These are phyloP conservation scores for Antechinus flavipes DNA, from an alignment of 2,113 vertebrate genomes.

Conservation along the genomic window DNA sequence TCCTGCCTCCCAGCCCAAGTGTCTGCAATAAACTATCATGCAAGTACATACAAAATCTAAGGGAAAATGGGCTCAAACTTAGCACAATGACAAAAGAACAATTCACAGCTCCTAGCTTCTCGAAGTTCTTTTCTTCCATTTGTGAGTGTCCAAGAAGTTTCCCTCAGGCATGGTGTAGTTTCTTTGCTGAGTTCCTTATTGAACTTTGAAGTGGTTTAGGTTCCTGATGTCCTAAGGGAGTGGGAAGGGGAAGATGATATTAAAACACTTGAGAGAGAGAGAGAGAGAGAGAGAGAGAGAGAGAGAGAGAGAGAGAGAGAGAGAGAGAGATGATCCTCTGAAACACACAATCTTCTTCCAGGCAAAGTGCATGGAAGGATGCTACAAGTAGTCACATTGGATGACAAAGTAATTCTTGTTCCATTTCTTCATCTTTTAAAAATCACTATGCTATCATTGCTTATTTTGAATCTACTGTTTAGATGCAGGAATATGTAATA, in stretches of 20 bases:
- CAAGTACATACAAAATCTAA: neutral
- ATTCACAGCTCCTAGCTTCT: neutral
- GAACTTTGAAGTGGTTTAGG: neutral
- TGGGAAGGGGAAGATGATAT: neutral
- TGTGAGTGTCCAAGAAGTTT: neutral
- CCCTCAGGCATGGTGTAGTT: neutral
- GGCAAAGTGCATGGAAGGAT: neutral
- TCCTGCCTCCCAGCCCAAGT: neutral
- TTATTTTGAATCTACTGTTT: neutral
- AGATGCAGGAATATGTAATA: neutral
- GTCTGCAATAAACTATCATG: neutral
- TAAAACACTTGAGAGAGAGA: neutral
- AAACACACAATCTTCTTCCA: neutral
- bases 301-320: neutral
- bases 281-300: neutral
- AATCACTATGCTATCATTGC: neutral
- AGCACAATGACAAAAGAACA: neutral
- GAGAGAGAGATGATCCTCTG: neutral
- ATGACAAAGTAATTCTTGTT: neutral
- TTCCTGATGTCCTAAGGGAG: neutral
- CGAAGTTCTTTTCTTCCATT: neutral
- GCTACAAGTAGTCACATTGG: neutral
- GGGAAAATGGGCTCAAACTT: neutral
- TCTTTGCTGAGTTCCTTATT: too few relatives aligned
- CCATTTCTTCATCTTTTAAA: neutral